Conservation (phyloP, 2,888 invertebrate species). For the Xestia sexstrigata region DNA sequence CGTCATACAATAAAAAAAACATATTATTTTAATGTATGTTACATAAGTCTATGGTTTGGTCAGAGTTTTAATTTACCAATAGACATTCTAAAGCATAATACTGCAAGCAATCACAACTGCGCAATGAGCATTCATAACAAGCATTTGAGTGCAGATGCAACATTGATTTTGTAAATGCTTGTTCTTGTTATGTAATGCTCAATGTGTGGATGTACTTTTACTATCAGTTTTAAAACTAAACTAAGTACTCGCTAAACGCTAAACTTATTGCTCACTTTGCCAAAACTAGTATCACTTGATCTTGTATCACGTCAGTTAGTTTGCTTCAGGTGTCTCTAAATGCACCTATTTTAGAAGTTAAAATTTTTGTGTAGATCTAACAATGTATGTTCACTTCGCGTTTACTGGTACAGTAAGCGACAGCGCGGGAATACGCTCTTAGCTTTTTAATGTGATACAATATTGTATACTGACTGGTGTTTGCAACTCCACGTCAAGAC, state of each 20-base stretch:
- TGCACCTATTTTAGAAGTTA: neutral
- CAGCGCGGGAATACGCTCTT: neutral
- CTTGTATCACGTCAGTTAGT: slow-evolving; percentile 16
- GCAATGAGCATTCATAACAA: neutral
- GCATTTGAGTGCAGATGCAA: neutral
- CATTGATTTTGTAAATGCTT: neutral
- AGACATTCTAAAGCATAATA: neutral
- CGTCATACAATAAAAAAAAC: neutral
- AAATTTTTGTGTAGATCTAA: slow-evolving; percentile 4
- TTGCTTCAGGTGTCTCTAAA: slow-evolving; percentile 1
- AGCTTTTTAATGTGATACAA: neutral
- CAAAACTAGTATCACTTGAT: slow-evolving; percentile 41
- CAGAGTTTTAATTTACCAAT: neutral
- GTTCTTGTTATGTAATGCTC: too few species aligned
- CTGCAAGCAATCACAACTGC: neutral
- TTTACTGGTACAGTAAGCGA: neutral
- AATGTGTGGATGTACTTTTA: neutral
- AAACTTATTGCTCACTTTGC: slow-evolving; percentile 8
- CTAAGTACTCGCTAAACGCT: slow-evolving; percentile 10
- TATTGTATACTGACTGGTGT: neutral
- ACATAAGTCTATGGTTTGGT: neutral
- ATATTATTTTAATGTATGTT: neutral
- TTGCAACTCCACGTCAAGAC: neutral
- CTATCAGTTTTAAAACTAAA: neutral
- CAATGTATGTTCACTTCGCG: slow-evolving; percentile 4